These are phyloP conservation scores for Otolemur garnettii DNA, from an alignment of 2,113 vertebrate species.

Conservation along the genomic window DNA sequence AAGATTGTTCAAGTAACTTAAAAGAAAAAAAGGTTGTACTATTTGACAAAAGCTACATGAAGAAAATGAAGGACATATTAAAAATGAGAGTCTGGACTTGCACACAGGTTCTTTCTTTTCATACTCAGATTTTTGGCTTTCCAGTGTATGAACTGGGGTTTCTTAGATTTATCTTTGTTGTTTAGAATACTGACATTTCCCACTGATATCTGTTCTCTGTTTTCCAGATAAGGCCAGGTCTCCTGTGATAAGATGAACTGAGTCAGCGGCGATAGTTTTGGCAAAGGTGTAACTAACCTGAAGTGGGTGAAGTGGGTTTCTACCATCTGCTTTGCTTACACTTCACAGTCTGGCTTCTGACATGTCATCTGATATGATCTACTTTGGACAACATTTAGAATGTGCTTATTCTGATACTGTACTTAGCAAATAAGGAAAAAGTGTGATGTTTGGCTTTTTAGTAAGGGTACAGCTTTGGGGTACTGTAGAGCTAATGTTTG, in stretches of 20 bases:
- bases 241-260: neutral
- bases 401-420: neutral
- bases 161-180: neutral
- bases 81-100: neutral
- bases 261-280: neutral
- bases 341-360: neutral
- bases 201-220: neutral
- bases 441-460: neutral
- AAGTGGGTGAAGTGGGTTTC: neutral
- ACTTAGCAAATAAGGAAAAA: neutral
- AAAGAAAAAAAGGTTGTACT: neutral
- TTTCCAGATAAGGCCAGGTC: neutral
- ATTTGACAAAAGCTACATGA: neutral
- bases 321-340: neutral
- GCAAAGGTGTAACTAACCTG: neutral
- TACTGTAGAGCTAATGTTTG: neutral
- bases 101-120: neutral
- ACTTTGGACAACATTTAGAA: neutral
- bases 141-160: neutral
- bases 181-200: neutral
- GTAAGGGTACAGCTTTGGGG: neutral
- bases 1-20: conserved; percentile 2
- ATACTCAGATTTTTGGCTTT: neutral
- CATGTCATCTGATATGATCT: neutral
- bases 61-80: conserved; percentile 8